These are phyloP conservation scores for Acipenser oxyrinchus DNA, from an alignment of 2,797 vertebrate species.

Conservation along the genomic window DNA sequence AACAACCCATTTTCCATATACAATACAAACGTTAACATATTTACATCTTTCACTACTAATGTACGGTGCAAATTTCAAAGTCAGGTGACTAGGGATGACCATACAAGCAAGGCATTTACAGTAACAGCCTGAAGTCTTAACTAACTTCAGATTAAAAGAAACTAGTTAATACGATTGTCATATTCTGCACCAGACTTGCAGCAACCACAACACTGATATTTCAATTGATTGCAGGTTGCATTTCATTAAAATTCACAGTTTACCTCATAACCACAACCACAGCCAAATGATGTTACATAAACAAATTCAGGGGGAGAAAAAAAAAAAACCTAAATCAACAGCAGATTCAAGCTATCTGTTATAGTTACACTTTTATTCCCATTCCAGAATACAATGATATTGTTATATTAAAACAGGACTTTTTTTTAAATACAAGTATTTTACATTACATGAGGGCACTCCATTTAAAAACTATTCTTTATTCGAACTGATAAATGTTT, in stretches of 20 bases:
- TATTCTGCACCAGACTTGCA: conserved; percentile 81
- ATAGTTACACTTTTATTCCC: conserved; percentile 46
- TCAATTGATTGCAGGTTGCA: conserved; percentile 56
- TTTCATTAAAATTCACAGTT: conserved; percentile 74
- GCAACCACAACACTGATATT: conserved; percentile 76
- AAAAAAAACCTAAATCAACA: conserved; percentile 44
- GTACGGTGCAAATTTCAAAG: conserved; percentile 91
- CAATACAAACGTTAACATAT: conserved; percentile 94
- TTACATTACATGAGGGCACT: neutral
- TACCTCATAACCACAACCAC: conserved; percentile 69
- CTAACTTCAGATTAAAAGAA: conserved; percentile 78
- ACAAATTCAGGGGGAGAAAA: conserved; percentile 32
- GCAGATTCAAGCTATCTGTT: conserved; percentile 55
- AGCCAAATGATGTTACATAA: conserved; percentile 49
- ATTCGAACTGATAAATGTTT: too few species aligned
- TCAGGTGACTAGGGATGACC: conserved; percentile 79
- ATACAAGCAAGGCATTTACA: conserved; percentile 99
- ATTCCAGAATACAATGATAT: conserved; percentile 67
- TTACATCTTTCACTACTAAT: conserved; percentile 91
- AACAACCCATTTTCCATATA: conserved; percentile 94
- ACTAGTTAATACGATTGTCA: conserved; percentile 95
- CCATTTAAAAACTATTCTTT: neutral
- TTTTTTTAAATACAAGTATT: neutral
- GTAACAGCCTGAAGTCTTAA: conserved; percentile 56
- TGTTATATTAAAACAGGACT: conserved; percentile 69